phyloP scores from a whole-genome alignment of 2,113 vertebrate genomes.

The Thalassoma bifasciatum region DNA sequence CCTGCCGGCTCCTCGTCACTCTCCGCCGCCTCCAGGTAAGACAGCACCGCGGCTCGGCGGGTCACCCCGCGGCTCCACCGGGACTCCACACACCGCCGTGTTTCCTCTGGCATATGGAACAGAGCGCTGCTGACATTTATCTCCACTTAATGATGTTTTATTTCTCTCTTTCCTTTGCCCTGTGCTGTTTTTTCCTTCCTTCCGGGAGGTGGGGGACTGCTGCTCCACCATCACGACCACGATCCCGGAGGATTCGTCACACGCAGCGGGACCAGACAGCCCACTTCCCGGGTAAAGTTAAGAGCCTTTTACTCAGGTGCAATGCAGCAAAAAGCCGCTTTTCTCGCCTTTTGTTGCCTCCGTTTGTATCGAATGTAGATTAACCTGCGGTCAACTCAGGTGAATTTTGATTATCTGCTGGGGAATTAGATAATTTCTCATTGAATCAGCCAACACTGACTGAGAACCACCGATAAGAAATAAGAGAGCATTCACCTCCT shows the following conservation, averaged over 20 bases:
- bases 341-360: constrained; percentile 28
- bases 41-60: constrained; percentile 25
- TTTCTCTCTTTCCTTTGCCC: constrained; percentile 5
- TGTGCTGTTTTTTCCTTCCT: background rate
- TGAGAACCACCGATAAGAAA: too few relatives aligned
- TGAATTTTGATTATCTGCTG: background rate
- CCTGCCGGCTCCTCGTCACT: constrained; percentile 3
- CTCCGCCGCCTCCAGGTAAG: constrained; percentile 65
- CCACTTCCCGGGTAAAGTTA: constrained; percentile 65
- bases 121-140: constrained; percentile 1
- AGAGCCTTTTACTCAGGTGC: constrained; percentile 74
- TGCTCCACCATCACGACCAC: constrained; percentile 50
- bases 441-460: too few relatives aligned
- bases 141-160: background rate
- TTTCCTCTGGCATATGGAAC: constrained; percentile 48
- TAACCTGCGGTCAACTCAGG: constrained; percentile 33
- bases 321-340: constrained; percentile 77
- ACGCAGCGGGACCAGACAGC: constrained; percentile 43
- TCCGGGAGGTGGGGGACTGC: background rate
- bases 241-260: constrained; percentile 33
- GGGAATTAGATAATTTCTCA: background rate
- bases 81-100: constrained; percentile 3
- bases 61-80: constrained; percentile 10
- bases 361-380: constrained; percentile 9
- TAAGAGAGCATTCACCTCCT: too few relatives aligned